Conservation (phyloP, 2,888 invertebrate genomes). For the Melinopterus prodromus region DNA sequence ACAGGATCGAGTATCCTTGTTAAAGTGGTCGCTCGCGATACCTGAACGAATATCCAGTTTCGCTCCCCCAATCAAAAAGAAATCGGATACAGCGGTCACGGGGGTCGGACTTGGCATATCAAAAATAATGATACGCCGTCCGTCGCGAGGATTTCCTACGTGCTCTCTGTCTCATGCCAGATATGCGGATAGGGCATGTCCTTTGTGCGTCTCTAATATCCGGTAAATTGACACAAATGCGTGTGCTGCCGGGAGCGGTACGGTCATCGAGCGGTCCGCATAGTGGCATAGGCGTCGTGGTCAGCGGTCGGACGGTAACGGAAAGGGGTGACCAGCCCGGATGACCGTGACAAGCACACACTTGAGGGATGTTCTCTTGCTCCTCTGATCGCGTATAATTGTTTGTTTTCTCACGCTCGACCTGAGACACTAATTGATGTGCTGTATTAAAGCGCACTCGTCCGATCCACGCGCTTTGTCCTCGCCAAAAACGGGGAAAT, state of each 20-base stretch:
- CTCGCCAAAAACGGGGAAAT: slow-evolving; percentile 55
- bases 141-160: slow-evolving; percentile 55
- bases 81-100: slow-evolving; percentile 53
- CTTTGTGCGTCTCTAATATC: slow-evolving; percentile 54
- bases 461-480: slow-evolving; percentile 53
- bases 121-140: slow-evolving; percentile 60
- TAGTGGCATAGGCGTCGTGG: slow-evolving; percentile 37
- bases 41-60: slow-evolving; percentile 52
- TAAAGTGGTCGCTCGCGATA: slow-evolving; percentile 52
- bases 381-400: slow-evolving; percentile 58
- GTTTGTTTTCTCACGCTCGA: slow-evolving; percentile 62
- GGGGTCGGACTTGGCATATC: slow-evolving; percentile 55
- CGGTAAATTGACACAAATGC: slow-evolving; percentile 58
- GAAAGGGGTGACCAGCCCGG: slow-evolving; percentile 53
- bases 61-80: slow-evolving; percentile 56
- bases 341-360: slow-evolving; percentile 59
- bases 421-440: slow-evolving; percentile 61
- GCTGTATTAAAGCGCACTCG: slow-evolving; percentile 60
- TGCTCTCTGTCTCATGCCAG: slow-evolving; percentile 15
- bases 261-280: slow-evolving; percentile 43
- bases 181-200: slow-evolving; percentile 17
- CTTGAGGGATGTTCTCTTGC: slow-evolving; percentile 55
- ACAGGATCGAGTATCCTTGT: slow-evolving; percentile 54
- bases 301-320: slow-evolving; percentile 43
- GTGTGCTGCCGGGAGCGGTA: slow-evolving; percentile 48